Evolutionary conservation across 2,888 invertebrate species (phyloP).

Genomic region (Rhabditoides inermis): DNA sequence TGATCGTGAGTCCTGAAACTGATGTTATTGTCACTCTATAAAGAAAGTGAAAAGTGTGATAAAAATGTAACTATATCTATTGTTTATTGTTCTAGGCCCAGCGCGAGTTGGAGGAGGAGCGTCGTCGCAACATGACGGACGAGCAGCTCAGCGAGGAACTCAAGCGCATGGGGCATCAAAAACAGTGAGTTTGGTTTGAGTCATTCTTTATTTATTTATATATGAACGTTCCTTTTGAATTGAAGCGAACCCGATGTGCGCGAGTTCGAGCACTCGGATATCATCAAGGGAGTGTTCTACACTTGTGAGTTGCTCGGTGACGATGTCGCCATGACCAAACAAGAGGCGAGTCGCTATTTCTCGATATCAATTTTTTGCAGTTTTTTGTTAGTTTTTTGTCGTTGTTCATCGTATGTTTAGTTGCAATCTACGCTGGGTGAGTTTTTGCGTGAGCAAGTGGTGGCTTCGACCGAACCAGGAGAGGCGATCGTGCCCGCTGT

Average conservation of each 20-base stretch:
- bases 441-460: conserved; percentile 73
- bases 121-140: too few relatives aligned
- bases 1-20: conserved; percentile 10
- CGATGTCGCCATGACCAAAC: conserved; percentile 63
- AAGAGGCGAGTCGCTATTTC: conserved; percentile 70
- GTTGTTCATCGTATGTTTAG: conserved; percentile 45
- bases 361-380: background rate
- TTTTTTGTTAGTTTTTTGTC: too few relatives aligned
- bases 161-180: too few relatives aligned
- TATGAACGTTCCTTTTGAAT: too few relatives aligned
- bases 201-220: too few relatives aligned
- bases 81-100: conserved; percentile 17
- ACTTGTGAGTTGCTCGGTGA: conserved; percentile 52
- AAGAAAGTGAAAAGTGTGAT: background rate
- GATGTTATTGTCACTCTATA: background rate
- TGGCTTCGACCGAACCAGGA: conserved; percentile 54
- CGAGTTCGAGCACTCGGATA: conserved; percentile 32
- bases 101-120: conserved; percentile 34
- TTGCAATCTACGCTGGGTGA: conserved; percentile 76
- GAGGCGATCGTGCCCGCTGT: conserved; percentile 78
- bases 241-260: conserved; percentile 10
- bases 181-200: too few relatives aligned
- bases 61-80: background rate
- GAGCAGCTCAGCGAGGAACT: too few relatives aligned
- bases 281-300: conserved; percentile 32